Evolutionary conservation across 2,888 invertebrate species (phyloP).

Genomic region (Oscheius myriophilus): DNA sequence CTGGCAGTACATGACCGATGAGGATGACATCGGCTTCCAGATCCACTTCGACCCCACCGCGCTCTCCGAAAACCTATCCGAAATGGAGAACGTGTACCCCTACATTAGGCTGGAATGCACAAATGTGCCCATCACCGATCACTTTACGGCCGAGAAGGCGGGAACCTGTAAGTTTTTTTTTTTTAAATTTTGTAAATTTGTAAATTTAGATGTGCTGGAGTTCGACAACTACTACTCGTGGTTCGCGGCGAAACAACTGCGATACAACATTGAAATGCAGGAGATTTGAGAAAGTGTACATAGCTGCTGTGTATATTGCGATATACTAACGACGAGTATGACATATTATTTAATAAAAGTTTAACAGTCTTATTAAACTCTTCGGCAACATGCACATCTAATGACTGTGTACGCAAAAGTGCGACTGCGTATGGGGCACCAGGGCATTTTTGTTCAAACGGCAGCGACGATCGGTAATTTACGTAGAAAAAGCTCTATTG

Average conservation of each 20-base stretch:
- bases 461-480: no score
- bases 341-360: slow-evolving; percentile 25
- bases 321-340: slow-evolving; percentile 24
- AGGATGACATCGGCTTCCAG: slow-evolving; percentile 70
- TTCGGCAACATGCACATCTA: no score
- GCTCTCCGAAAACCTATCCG: slow-evolving; percentile 60
- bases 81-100: slow-evolving; percentile 69
- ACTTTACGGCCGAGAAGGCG: slow-evolving; percentile 56
- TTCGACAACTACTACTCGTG: slow-evolving; percentile 71
- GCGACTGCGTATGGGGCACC: no score
- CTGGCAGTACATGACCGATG: slow-evolving; percentile 69
- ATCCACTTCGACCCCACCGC: slow-evolving; percentile 62
- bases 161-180: slow-evolving; percentile 64
- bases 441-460: no score
- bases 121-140: slow-evolving; percentile 66
- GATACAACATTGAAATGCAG: slow-evolving; percentile 68
- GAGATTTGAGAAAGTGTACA: slow-evolving; percentile 37
- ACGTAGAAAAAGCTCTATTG: no score
- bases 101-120: slow-evolving; percentile 70
- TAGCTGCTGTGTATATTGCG: slow-evolving; percentile 22
- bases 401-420: no score
- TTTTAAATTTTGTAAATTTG: background rate
- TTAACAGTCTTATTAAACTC: background rate
- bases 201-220: slow-evolving; percentile 66
- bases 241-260: slow-evolving; percentile 70